Evolutionary conservation across 2,888 invertebrate genomes (phyloP).

Genomic region (Pyrgus malvae): DNA sequence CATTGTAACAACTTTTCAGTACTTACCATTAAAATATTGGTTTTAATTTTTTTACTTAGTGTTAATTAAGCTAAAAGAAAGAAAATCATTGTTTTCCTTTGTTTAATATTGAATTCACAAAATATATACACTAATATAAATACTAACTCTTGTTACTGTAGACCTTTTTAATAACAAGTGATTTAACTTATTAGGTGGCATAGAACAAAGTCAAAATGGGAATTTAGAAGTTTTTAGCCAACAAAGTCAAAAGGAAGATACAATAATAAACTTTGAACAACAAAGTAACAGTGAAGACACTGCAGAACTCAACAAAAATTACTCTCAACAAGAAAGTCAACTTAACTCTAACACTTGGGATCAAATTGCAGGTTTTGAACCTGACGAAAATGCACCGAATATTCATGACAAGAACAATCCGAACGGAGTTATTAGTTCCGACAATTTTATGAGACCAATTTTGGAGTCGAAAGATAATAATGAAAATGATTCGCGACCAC

Average conservation of each 20-base stretch:
- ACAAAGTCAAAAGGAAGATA: constrained; percentile 14
- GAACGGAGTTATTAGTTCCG: background rate
- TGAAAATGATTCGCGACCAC: too few relatives aligned
- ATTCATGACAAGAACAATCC: background rate
- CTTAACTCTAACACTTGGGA: background rate
- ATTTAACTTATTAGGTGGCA: constrained; percentile 21
- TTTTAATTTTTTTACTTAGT: too few relatives aligned
- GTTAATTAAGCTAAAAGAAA: too few relatives aligned
- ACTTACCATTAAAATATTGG: too few relatives aligned
- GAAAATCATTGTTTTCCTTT: too few relatives aligned
- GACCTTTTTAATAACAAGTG: background rate
- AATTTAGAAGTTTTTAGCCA: constrained; percentile 5
- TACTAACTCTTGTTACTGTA: too few relatives aligned
- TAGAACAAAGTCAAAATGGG: constrained; percentile 30
- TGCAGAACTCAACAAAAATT: background rate
- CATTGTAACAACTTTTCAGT: too few relatives aligned
- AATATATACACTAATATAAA: too few relatives aligned
- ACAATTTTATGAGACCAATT: constrained; percentile 13
- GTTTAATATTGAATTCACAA: too few relatives aligned
- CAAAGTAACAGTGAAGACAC: constrained; percentile 17
- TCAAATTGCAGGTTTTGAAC: constrained; percentile 2
- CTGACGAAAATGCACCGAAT: background rate
- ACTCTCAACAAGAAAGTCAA: constrained; percentile 3
- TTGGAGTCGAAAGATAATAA: background rate
- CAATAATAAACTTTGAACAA: constrained; percentile 15